Evolutionary conservation across 2,113 vertebrate genomes (phyloP).

Genomic region (Microcebus jonahi): DNA sequence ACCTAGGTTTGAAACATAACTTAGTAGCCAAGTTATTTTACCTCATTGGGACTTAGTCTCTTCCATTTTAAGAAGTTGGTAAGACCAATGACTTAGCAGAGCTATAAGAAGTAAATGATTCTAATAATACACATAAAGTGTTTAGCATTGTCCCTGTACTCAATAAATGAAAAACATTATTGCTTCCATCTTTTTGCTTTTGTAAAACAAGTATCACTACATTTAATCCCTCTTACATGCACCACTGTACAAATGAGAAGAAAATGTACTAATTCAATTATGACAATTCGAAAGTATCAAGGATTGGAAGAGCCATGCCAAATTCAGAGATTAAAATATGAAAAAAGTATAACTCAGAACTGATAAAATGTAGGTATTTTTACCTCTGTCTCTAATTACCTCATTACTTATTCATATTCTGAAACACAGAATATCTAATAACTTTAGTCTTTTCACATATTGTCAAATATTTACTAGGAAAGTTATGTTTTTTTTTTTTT

Average conservation of each 20-base stretch:
- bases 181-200: background rate
- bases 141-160: background rate
- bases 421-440: background rate
- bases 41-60: background rate
- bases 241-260: background rate
- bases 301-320: background rate
- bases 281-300: background rate
- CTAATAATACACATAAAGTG: background rate
- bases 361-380: background rate
- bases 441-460: background rate
- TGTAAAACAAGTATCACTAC: background rate
- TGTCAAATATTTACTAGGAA: constrained; percentile 23
- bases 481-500: background rate
- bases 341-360: background rate
- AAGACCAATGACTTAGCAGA: background rate
- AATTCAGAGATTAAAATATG: background rate
- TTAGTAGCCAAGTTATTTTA: constrained; percentile 14
- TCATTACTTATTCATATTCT: constrained; percentile 17
- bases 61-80: background rate
- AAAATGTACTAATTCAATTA: background rate
- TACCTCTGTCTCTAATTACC: background rate
- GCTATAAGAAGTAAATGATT: background rate
- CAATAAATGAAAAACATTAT: background rate
- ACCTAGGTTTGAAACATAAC: background rate
- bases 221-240: background rate